Base-by-base conservation (phyloP, 2,797 vertebrate genomes). In the Tinamus major region DNA sequence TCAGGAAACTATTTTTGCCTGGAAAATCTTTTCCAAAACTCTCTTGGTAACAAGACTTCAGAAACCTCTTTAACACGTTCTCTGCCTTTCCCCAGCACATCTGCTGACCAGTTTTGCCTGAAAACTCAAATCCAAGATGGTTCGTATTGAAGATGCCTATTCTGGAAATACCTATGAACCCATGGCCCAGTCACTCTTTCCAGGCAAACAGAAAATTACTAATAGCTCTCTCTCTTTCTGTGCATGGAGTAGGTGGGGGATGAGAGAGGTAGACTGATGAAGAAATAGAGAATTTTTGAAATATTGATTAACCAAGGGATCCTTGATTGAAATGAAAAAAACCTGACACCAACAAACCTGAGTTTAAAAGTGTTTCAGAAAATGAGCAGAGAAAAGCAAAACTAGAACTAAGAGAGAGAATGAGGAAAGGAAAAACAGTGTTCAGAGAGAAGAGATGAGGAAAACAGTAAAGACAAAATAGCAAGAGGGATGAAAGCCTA, bases 381-480 rank as follows among this genome's bases (percentile, higher is more conserved):
- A 62, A 16, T 44, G 6, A 9, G 1, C 18, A 78, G 53, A 87
- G 18, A 62, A 91, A 85, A 69, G 17, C 7, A 89, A 79, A 92
- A 92, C 26, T 79, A 37, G 23, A 84, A 51, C 63, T 69, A 51
- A 41, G 21, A 76, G 18, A 89, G 29, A 58, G 75, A 62, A 79
- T 3, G 15, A 15, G 0, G 2, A 92, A 86, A 29, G 46, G 21
- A 85, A 74, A 67, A 53, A 31, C 9, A 61, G 3, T 27, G 33
- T 74, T 92, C 64, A 89, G 53, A 77, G 7, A 63, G 64, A 81
- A 92, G 29, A n/a, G 86, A 90, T 86, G 27, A 71, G 61, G 76
- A 90, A 81, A 77, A 64, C 48, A 39, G 8, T 29, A 70, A 23
- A 27, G 14, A 12, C 41, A 91, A 91, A 80, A 35, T 35, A 92